Evolutionary conservation across 2,888 invertebrate genomes (phyloP).

Genomic region (Cerceris ruficornis): DNA sequence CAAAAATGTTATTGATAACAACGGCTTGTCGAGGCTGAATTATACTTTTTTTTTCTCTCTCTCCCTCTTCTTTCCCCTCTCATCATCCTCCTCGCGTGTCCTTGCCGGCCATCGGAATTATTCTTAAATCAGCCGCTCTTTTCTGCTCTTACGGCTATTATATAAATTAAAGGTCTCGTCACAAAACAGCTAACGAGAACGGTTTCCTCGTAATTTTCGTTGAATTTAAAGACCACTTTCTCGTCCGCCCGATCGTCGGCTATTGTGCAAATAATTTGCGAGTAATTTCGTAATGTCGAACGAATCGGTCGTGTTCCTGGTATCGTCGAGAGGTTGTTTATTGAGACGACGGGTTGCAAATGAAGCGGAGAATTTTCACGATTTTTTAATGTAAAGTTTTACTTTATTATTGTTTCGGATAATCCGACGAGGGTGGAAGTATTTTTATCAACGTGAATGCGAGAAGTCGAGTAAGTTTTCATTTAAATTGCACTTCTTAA

Average conservation of each 20-base stretch:
- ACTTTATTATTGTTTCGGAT: too few species aligned
- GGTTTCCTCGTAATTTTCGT: constrained; percentile 9
- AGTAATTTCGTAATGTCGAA: too few species aligned
- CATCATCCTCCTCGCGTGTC: neutral
- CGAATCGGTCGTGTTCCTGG: too few species aligned
- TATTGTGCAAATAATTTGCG: too few species aligned
- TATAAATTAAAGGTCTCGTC: constrained; percentile 19
- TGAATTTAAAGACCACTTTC: neutral
- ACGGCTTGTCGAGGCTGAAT: constrained; percentile 68
- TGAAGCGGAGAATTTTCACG: too few species aligned
- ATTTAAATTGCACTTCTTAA: too few species aligned
- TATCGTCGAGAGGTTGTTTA: too few species aligned
- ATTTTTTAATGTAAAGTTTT: too few species aligned
- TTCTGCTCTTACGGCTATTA: constrained; percentile 45
- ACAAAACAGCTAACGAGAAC: constrained; percentile 7
- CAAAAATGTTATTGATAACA: constrained; percentile 79
- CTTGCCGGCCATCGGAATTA: constrained; percentile 32
- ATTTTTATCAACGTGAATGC: too few species aligned
- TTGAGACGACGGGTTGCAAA: too few species aligned
- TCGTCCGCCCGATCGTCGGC: neutral
- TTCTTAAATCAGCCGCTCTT: constrained; percentile 54
- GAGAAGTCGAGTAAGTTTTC: too few species aligned
- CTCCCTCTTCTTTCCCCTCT: neutral
- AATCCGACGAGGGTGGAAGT: too few species aligned
- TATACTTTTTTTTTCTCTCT: constrained; percentile 40